A percentile compares a stretch with the other conserved stretches of the same genome.
phyloP scores from a whole-genome alignment of 1,140 invertebrate genomes.

The Pygmarrhopalites habei region DNA sequence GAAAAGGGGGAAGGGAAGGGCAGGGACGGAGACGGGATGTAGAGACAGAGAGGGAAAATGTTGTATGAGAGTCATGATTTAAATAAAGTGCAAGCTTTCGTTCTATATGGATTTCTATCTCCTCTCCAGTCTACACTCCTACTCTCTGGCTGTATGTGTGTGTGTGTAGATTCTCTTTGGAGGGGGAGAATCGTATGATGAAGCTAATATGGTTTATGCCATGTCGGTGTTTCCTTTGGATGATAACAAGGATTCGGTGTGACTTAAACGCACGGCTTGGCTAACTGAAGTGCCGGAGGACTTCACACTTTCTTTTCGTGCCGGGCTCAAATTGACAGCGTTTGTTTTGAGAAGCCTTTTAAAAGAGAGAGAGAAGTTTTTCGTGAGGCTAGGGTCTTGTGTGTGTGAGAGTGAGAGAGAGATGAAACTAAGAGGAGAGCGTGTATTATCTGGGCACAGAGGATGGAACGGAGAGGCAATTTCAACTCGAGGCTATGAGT shows the following conservation, averaged over 20 bases:
- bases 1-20: background rate
- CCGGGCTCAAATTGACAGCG: constrained; percentile 19
- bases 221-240: background rate
- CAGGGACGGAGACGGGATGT: background rate
- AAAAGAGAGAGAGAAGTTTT: background rate
- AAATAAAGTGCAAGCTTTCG: too few species aligned
- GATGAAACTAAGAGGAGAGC: background rate
- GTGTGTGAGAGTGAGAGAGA: background rate
- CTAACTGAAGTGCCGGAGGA: constrained; percentile 2
- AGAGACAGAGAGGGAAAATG: background rate
- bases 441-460: background rate
- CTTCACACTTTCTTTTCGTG: constrained; percentile 21
- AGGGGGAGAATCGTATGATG: constrained; percentile 3
- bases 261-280: background rate
- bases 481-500: background rate
- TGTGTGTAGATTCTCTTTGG: background rate
- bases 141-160: too few species aligned
- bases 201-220: background rate
- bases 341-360: constrained; percentile 10
- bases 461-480: background rate
- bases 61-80: too few species aligned
- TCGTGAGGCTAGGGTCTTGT: background rate
- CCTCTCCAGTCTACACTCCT: too few species aligned
- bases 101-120: too few species aligned
- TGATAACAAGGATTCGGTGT: background rate